These are phyloP conservation scores for Harpegnathos saltator DNA, from an alignment of 1,140 invertebrate genomes.

Conservation along the genomic window DNA sequence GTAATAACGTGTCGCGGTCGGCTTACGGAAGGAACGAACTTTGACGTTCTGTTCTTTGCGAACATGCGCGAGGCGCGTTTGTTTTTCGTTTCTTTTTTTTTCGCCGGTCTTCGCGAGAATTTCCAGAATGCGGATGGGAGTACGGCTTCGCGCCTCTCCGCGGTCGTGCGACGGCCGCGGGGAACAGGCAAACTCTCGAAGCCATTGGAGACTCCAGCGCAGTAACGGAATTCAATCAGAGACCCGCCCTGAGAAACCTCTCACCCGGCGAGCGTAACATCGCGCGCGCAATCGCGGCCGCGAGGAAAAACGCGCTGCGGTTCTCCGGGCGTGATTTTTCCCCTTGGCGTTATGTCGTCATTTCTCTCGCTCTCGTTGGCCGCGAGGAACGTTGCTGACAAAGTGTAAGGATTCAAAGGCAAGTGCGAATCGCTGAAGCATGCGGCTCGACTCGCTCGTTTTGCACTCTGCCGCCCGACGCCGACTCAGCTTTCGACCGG, in stretches of 20 bases:
- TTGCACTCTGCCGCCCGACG: no score
- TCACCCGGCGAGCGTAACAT: slow-evolving; percentile 9
- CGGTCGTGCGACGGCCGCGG: slow-evolving; percentile 36
- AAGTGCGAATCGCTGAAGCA: neutral
- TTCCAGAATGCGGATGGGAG: slow-evolving; percentile 65
- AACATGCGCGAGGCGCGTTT: neutral
- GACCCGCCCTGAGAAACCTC: slow-evolving; percentile 65
- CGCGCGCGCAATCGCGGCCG: neutral
- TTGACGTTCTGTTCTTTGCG: neutral
- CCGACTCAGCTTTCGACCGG: no score
- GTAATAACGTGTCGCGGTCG: neutral
- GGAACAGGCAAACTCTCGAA: slow-evolving; percentile 63
- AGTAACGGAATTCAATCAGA: slow-evolving; percentile 68
- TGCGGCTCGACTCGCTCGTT: no score
- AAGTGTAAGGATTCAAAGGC: neutral
- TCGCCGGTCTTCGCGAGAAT: slow-evolving; percentile 65
- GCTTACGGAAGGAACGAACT: neutral
- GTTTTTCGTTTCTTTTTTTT: neutral
- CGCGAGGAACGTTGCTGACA: neutral
- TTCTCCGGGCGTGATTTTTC: neutral
- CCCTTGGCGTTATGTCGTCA: neutral
- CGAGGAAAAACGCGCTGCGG: slow-evolving; percentile 23
- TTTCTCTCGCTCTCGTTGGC: neutral
- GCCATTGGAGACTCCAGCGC: slow-evolving; percentile 61
- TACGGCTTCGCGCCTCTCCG: slow-evolving; percentile 63